These are phyloP conservation scores for Acanthurus lineatus DNA, from an alignment of 2,797 vertebrate species.

Conservation along the genomic window DNA sequence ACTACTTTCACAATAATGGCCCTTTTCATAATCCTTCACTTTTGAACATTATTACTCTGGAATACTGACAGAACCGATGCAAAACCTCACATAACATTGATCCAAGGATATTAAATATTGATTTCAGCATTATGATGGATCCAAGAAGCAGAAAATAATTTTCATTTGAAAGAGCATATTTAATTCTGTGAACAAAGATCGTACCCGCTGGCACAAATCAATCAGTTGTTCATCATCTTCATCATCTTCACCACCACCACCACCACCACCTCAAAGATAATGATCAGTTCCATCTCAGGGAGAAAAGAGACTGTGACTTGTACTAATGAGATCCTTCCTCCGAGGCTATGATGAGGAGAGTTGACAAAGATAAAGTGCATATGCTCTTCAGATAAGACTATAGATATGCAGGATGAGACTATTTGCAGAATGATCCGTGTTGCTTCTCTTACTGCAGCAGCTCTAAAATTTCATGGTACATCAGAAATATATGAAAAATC, in stretches of 20 bases:
- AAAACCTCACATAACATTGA: constrained; percentile 76
- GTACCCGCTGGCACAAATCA: constrained; percentile 77
- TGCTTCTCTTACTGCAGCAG: constrained; percentile 22
- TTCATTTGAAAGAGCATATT: constrained; percentile 80
- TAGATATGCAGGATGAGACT: constrained; percentile 42
- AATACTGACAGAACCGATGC: constrained; percentile 66
- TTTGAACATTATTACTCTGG: constrained; percentile 53
- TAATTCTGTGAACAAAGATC: constrained; percentile 76
- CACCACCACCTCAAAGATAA: constrained; percentile 59
- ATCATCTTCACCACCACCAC: constrained; percentile 46
- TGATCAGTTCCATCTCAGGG: constrained; percentile 58
- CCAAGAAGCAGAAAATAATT: constrained; percentile 75
- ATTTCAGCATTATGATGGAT: constrained; percentile 77
- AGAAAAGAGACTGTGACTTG: constrained; percentile 57
- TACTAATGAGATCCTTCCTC: constrained; percentile 72
- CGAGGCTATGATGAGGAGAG: constrained; percentile 61
- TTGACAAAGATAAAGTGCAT: constrained; percentile 62
- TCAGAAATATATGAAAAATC: constrained; percentile 33
- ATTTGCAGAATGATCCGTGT: constrained; percentile 46
- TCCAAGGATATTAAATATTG: constrained; percentile 86
- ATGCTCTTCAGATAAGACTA: constrained; percentile 58
- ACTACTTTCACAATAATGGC: constrained; percentile 13
- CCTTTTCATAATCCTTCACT: constrained; percentile 52
- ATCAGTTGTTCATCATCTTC: constrained; percentile 78
- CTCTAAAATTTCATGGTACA: constrained; percentile 34